Evolutionary conservation across 64 coral and sea anemone genomes (phyloP).

Genomic region (Montipora capricornis): DNA sequence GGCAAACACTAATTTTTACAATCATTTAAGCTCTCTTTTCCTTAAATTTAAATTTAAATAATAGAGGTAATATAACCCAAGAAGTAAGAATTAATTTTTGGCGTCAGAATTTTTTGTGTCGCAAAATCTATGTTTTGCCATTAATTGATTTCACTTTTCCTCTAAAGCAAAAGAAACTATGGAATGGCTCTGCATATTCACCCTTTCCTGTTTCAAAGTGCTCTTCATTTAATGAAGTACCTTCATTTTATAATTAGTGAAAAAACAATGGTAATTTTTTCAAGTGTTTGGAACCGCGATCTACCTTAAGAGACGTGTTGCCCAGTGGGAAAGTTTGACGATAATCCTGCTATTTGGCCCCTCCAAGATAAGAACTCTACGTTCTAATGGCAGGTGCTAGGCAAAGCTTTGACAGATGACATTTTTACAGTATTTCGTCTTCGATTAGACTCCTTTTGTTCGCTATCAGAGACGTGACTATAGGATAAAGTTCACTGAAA

Average conservation of each 20-base stretch:
- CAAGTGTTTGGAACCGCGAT: slow-evolving; percentile 12
- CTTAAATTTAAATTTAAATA: neutral
- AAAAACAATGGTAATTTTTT: slow-evolving; percentile 28
- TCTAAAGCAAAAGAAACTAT: neutral
- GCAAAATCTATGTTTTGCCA: neutral
- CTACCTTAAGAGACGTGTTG: neutral
- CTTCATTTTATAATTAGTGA: slow-evolving; percentile 20
- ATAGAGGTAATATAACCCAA: neutral
- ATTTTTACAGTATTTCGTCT: slow-evolving; percentile 14
- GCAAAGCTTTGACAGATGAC: slow-evolving; percentile 40
- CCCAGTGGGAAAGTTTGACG: neutral
- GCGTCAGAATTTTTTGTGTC: neutral
- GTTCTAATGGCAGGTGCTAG: slow-evolving; percentile 16
- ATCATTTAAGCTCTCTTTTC: slow-evolving; percentile 1
- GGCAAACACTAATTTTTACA: slow-evolving; percentile 31
- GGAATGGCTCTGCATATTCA: neutral
- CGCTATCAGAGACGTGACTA: slow-evolving; percentile 10
- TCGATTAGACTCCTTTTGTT: neutral
- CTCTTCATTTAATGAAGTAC: slow-evolving; percentile 43
- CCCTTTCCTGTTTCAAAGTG: neutral
- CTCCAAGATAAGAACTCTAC: neutral
- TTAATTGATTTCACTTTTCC: neutral
- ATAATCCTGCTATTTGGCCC: slow-evolving; percentile 26
- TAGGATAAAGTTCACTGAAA: neutral
- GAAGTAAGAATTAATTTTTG: too few relatives aligned